Base-by-base conservation (phyloP, 1,140 invertebrate genomes). In the Listronotus bonariensis region DNA sequence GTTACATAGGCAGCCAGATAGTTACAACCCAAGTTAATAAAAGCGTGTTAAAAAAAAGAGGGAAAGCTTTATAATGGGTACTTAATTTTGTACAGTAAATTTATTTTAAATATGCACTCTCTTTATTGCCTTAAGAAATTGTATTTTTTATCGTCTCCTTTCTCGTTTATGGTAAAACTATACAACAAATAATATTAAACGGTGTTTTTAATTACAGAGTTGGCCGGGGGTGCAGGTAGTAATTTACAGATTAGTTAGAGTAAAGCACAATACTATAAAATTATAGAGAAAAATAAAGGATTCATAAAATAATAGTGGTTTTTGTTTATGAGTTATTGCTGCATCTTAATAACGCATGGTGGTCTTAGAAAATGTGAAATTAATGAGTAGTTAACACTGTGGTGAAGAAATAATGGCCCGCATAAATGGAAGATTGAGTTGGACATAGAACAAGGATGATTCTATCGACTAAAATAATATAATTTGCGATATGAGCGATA, bases 201-300 rank as follows among this genome's bases (percentile, higher is more conserved):
- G 45, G 45, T 26, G 45, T 48, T 18, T 43, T 48, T 48, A 48
- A 48, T 48, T 48, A 48, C 45, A 48, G 17, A 48, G 45, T 26
- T 17, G 15, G 45, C 3, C 45, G 18, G 18, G 6, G 45, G 45
- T 48, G 18, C 45, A 48, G 45, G 45, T 48, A 48, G 45, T 48
- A 48, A 48, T 48, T 48, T 48, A 26, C 45, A 48, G 45, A 48
- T 48, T 48, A 48, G 45, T 4, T 17, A 48, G 45, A 48, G 45
- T 48, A 48, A 48, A 48, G 18, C 45, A 48, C 45, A 48, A 10
- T 48, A 9, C 45, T 26, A 48, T 26, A 48, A 48, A 18, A 20
- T 20, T 48, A 48, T 17, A 48, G 18, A 20, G 45, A 26, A 48
- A 48, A 11, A 26, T 20, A 48, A 48, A 48, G 18, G 45, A 17